phyloP scores from a whole-genome alignment of 2,888 invertebrate genomes.

The Neoascia interrupta region DNA sequence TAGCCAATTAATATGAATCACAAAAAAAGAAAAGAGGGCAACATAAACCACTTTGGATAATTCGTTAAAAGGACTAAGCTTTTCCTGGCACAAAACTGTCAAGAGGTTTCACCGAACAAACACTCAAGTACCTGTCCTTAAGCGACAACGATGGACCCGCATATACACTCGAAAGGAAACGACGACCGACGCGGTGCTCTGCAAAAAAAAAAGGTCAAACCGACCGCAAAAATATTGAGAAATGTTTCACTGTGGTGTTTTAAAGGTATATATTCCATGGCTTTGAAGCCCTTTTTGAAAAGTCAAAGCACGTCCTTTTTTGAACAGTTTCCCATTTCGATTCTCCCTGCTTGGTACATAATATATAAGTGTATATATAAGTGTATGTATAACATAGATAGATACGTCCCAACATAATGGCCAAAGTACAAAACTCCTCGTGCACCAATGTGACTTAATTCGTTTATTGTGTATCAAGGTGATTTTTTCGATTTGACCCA shows the following conservation, averaged over 20 bases:
- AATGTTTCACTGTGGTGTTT: conserved; percentile 45
- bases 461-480: conserved; percentile 64
- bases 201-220: conserved; percentile 54
- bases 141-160: background rate
- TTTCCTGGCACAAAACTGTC: conserved; percentile 38
- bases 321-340: conserved; percentile 23
- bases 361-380: conserved; percentile 38
- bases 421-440: conserved; percentile 45
- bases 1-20: conserved; percentile 65
- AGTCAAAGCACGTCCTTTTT: conserved; percentile 58
- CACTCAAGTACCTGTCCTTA: conserved; percentile 40
- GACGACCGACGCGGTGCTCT: background rate
- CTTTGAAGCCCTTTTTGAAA: conserved; percentile 38
- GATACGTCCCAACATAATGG: conserved; percentile 27
- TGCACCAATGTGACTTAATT: conserved; percentile 57
- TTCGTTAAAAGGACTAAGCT: conserved; percentile 58
- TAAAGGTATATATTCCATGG: conserved; percentile 19
- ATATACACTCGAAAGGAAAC: background rate
- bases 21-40: background rate
- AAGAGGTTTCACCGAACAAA: conserved; percentile 48
- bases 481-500: conserved; percentile 62
- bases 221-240: conserved; percentile 27
- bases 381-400: no score
- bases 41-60: conserved; percentile 60
- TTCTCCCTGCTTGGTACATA: background rate